These are phyloP conservation scores for Agrotis ipsilon DNA, from an alignment of 2,888 invertebrate species.

Conservation along the genomic window DNA sequence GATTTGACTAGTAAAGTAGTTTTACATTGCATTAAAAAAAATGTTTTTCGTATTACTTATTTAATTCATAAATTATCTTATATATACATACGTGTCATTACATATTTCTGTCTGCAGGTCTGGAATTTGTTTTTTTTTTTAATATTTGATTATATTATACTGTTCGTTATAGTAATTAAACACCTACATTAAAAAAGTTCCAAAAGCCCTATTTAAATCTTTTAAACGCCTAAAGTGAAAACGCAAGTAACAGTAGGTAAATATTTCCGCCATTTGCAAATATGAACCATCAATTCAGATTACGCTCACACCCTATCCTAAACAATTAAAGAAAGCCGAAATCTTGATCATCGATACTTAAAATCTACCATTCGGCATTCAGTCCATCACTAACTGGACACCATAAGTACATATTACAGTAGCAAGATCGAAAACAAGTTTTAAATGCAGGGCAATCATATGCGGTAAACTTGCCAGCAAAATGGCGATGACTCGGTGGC, in stretches of 20 bases:
- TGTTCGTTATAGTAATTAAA: too few species aligned
- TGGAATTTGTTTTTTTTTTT: too few species aligned
- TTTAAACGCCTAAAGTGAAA: not conserved
- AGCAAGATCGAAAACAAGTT: conserved; percentile 53
- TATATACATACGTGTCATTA: not conserved
- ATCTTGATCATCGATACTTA: not conserved
- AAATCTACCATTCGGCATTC: not conserved
- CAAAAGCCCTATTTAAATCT: too few species aligned
- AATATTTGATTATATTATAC: too few species aligned
- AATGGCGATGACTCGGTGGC: conserved; percentile 27
- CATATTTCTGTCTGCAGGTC: too few species aligned
- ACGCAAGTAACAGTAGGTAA: not conserved
- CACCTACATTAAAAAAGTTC: too few species aligned
- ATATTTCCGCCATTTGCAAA: not conserved
- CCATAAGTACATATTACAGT: conserved; percentile 26
- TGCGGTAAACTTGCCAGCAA: conserved; percentile 44
- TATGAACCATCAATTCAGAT: not conserved
- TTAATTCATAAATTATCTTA: not conserved
- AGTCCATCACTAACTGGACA: not conserved
- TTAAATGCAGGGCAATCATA: conserved; percentile 58
- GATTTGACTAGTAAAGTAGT: not conserved
- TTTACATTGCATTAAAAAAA: not conserved
- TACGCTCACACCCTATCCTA: not conserved
- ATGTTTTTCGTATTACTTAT: not conserved
- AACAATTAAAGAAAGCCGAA: not conserved